Evolutionary conservation across 2,888 invertebrate species (phyloP), one percentile per base, ranked within the genome.

Genomic region (Gymnoscelis rufifasciata): DNA sequence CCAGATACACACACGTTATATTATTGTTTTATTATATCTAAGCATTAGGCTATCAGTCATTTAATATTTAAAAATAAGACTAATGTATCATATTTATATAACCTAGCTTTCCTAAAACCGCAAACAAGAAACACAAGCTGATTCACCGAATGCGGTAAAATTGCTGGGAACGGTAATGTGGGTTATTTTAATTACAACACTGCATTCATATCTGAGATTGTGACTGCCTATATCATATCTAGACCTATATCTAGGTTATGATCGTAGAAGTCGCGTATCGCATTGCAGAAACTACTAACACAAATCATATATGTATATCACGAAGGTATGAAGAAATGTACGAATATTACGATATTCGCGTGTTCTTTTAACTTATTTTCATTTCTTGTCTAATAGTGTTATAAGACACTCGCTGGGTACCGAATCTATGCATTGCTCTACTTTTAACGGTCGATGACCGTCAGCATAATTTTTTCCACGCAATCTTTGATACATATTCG

Each of bases 401-500:
- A 43, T 37, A 31, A 33, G 38, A 37, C n/a, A 44, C 41, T 38
- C 31, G 13, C 8, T 31, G 40, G 37, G 23, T 45, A 43, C 43
- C 44, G 38, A 42, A 31, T 12, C 33, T 44, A 45, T 64, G 62
- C 62, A 66, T 64, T 60, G 63, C 53, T 62, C 56, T 62, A 62
- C 66, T 65, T 68, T 74, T 67, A 66, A 63, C 66, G 57, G 64
- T 66, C 63, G 64, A 70, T 75, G 77, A 81, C 78, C 79, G 72
- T 71, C 82, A 78, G 68, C 74, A 74, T 67, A n/a, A n/a, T 86
- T 83, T 77, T 78, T 80, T 71, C 60, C 71, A 70, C 62, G 68
- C 71, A 68, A 70, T 63, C 68, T 69, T 69, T 75, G 80, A 70
- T 83, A 84, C 79, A 76, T 73, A 78, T 84, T 78, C 70, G 71